These are phyloP conservation scores for Scaptomyza flava DNA, from an alignment of 2,888 invertebrate genomes.

Conservation along the genomic window DNA sequence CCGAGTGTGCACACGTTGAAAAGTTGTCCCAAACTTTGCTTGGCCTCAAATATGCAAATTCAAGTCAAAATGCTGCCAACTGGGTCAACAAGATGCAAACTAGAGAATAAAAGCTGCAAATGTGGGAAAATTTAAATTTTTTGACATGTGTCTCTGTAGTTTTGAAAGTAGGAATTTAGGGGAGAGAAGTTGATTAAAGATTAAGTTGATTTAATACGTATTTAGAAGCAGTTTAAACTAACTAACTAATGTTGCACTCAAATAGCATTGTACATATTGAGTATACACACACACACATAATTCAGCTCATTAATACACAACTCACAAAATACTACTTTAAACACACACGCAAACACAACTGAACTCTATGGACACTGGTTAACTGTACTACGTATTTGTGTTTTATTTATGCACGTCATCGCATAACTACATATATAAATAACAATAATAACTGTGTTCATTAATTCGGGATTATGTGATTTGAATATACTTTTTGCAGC, in stretches of 20 bases:
- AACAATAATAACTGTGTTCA: no score
- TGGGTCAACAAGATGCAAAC: conserved; percentile 25
- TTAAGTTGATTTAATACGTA: conserved; percentile 11
- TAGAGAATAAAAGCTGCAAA: conserved; percentile 22
- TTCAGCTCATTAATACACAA: conserved; percentile 23
- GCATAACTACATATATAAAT: conserved; percentile 5
- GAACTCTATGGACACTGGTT: conserved; percentile 59
- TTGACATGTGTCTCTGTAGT: conserved; percentile 39
- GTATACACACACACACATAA: conserved; percentile 26
- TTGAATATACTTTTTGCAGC: conserved; percentile 51
- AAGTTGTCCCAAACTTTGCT: conserved; percentile 3
- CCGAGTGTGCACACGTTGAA: conserved; percentile 11
- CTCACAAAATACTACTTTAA: conserved; percentile 19
- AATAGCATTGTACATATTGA: conserved; percentile 48
- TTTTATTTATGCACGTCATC: conserved; percentile 37
- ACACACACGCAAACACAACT: conserved; percentile 25
- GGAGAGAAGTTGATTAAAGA: conserved; percentile 20
- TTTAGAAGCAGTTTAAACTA: conserved; percentile 26
- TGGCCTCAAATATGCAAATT: conserved; percentile 42
- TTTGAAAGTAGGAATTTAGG: neutral
- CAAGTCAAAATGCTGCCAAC: conserved; percentile 26
- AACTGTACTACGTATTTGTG: conserved; percentile 41
- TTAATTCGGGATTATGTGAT: neutral
- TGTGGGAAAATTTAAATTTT: conserved; percentile 17
- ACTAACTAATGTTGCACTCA: conserved; percentile 25